Conservation (phyloP, 2,113 vertebrate species). For the Orthonyx spaldingii region DNA sequence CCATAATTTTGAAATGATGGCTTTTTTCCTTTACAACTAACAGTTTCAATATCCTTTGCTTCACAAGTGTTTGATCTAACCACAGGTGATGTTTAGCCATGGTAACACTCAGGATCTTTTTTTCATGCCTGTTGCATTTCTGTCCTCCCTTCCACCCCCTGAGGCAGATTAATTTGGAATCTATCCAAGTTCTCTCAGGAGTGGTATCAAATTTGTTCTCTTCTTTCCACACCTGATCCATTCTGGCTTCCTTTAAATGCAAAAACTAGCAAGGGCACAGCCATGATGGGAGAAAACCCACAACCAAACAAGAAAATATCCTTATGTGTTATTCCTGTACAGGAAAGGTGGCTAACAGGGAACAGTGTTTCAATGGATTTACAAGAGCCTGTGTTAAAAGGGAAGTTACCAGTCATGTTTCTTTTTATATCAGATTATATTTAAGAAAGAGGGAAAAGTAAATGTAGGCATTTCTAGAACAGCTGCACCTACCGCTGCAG, state of each 20-base stretch:
- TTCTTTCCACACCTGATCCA: slow-evolving; percentile 26
- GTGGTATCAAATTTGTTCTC: slow-evolving; percentile 13
- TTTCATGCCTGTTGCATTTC: slow-evolving; percentile 25
- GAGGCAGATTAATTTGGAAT: slow-evolving; percentile 45
- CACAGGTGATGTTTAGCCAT: slow-evolving; percentile 34
- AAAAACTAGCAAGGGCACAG: background rate
- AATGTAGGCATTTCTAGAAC: background rate
- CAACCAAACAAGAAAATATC: background rate
- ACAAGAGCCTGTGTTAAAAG: background rate
- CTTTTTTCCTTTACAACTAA: slow-evolving; percentile 38
- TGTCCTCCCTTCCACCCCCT: background rate
- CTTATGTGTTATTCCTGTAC: background rate
- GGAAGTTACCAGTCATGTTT: background rate
- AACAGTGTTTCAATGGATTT: background rate
- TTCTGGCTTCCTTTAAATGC: slow-evolving; percentile 9
- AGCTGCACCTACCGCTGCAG: background rate
- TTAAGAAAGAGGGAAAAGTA: background rate
- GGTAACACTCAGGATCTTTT: slow-evolving; percentile 24
- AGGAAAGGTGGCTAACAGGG: background rate
- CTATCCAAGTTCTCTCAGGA: background rate
- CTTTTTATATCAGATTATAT: background rate
- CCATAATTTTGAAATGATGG: background rate
- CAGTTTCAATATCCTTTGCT: slow-evolving; percentile 1
- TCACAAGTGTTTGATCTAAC: slow-evolving; percentile 48
- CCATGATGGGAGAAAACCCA: background rate